phyloP scores from a whole-genome alignment of 2,113 vertebrate species.

The Castor canadensis region DNA sequence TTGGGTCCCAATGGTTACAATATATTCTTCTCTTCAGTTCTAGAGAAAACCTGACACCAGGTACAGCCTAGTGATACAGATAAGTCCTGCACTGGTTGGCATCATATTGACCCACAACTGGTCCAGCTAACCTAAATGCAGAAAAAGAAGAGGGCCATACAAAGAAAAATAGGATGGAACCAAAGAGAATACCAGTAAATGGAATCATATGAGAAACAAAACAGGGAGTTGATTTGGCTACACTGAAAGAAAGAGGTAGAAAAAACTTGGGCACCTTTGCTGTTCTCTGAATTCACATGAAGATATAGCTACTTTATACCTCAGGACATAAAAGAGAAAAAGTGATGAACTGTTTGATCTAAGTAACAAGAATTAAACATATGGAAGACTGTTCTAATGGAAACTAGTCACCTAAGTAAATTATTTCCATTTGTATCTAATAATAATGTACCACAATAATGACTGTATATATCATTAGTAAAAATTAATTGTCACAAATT shows the following conservation, averaged over 20 bases:
- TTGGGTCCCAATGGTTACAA: background rate
- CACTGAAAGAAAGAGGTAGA: background rate
- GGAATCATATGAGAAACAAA: background rate
- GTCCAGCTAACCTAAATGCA: background rate
- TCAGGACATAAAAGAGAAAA: background rate
- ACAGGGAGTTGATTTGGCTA: background rate
- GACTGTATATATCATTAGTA: background rate
- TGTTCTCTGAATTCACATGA: background rate
- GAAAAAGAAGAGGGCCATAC: background rate
- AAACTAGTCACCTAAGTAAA: background rate
- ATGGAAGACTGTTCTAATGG: background rate
- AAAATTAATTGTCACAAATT: background rate
- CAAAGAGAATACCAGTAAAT: background rate
- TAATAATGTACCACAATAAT: background rate
- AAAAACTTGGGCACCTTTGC: background rate
- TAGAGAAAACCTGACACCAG: background rate
- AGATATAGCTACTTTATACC: background rate
- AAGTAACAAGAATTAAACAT: slow-evolving; percentile 29
- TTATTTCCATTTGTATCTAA: background rate
- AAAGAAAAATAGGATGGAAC: background rate
- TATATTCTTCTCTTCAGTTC: background rate
- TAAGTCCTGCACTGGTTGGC: too few relatives aligned
- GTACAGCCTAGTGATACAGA: background rate
- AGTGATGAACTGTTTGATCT: background rate
- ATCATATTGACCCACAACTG: background rate